Base-by-base conservation (phyloP, 1,140 invertebrate genomes). In the Aphelenchoides fujianensis region DNA sequence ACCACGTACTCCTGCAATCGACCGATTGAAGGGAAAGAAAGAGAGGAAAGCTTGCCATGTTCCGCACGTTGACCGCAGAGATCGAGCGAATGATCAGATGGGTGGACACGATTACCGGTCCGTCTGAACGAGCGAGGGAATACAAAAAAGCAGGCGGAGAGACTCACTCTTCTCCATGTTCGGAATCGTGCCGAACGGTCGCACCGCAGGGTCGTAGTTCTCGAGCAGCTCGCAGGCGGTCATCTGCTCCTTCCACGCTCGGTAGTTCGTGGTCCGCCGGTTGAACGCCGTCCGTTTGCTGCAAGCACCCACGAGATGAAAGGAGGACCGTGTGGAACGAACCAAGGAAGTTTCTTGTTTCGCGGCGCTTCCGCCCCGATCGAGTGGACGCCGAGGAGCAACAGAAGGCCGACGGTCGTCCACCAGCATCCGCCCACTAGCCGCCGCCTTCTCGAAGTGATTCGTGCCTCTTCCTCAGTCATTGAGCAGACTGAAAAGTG, bases 241-340 rank as follows among this genome's bases (percentile, higher is more conserved):
- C 73, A 80, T 84, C 59, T 83, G 82, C 35, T 84, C 81, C 70
- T 73, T 82, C 82, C 81, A 84, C 37, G 82, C 82, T 64, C 75
- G 71, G 69, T 84, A 83, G 70, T 83, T 83, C 53, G 81, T 83
- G 27, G 81, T 83, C 48, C 73, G 66, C 52, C 81, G 70, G 70
- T 82, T 78, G 64, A 82, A 84, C 23, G 74, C 76, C 0, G 81
- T 83, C 48, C 77, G 36, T 64, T 83, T 83, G 61, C 82, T 82
- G 64, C 57, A 64, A 67, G n/a, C n/a, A n/a, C n/a, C n/a, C n/a
- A n/a, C n/a, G n/a, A n/a, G n/a, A n/a, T n/a, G n/a, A n/a, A n/a
- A n/a, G n/a, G n/a, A n/a, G n/a, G n/a, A n/a, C n/a, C n/a, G n/a
- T n/a, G n/a, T n/a, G n/a, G n/a, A n/a, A n/a, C n/a, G n/a, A n/a